Conservation (phyloP, 35 echinoderm and acorn worm species). For the Ptychodera flava region DNA sequence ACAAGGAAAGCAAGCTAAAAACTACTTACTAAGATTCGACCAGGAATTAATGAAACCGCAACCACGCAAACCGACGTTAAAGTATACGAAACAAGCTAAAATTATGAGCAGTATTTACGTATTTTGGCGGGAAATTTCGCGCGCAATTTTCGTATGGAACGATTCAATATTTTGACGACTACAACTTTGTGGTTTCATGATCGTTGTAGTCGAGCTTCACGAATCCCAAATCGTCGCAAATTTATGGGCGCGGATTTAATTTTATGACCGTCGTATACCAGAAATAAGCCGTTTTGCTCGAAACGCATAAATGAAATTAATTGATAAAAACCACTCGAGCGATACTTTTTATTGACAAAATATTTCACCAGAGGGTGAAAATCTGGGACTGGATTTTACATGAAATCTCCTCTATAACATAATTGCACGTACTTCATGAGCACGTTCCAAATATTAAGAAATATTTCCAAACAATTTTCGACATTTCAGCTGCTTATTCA, state of each 20-base stretch:
- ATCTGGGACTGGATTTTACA: background rate
- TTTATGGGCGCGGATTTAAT: background rate
- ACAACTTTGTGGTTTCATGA: too few relatives aligned
- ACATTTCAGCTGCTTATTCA: background rate
- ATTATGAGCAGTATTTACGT: too few relatives aligned
- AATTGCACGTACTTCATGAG: background rate
- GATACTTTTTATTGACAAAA: background rate
- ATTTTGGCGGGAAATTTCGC: too few relatives aligned
- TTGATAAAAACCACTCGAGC: background rate
- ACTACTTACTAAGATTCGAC: too few relatives aligned
- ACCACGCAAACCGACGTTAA: too few relatives aligned
- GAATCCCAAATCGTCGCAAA: background rate
- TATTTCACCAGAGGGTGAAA: background rate
- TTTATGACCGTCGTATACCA: background rate
- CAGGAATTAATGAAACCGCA: too few relatives aligned
- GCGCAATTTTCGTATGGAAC: too few relatives aligned
- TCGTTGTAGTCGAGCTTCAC: too few relatives aligned
- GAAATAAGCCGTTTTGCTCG: background rate
- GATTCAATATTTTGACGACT: too few relatives aligned
- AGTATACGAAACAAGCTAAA: too few relatives aligned
- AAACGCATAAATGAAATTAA: background rate
- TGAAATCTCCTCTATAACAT: background rate
- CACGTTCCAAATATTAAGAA: background rate
- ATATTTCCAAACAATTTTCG: background rate
- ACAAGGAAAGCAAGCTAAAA: too few relatives aligned